These are phyloP conservation scores for Procavia capensis DNA, from an alignment of 2,113 vertebrate genomes.

Conservation along the genomic window DNA sequence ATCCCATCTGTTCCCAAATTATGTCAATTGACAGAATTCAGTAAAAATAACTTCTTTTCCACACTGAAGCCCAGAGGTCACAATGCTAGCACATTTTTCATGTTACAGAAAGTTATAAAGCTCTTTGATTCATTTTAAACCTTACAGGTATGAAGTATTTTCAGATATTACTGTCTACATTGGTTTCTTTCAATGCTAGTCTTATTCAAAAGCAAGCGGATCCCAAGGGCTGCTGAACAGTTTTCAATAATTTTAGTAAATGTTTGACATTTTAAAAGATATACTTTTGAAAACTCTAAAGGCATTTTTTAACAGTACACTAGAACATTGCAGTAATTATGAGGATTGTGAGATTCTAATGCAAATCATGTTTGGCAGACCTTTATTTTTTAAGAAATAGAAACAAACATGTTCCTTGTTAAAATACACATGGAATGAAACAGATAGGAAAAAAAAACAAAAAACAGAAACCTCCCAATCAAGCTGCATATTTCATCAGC, in stretches of 20 bases:
- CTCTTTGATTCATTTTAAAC: background rate
- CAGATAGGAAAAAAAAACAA: background rate
- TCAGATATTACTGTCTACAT: background rate
- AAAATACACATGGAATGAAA: background rate
- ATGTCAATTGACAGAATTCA: background rate
- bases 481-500: background rate
- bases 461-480: background rate
- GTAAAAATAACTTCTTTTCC: background rate
- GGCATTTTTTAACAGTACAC: background rate
- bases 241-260: conserved; percentile 37
- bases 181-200: background rate
- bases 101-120: conserved; percentile 5
- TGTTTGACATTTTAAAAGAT: conserved; percentile 43
- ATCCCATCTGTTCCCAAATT: background rate
- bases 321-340: background rate
- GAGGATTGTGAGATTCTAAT: background rate
- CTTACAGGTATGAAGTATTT: background rate
- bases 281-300: background rate
- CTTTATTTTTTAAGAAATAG: background rate
- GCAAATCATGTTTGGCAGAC: background rate
- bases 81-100: background rate
- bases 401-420: background rate
- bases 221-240: background rate
- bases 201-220: background rate
- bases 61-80: background rate